phyloP scores from a whole-genome alignment of 2,113 vertebrate species.

The Trogon surrucura region DNA sequence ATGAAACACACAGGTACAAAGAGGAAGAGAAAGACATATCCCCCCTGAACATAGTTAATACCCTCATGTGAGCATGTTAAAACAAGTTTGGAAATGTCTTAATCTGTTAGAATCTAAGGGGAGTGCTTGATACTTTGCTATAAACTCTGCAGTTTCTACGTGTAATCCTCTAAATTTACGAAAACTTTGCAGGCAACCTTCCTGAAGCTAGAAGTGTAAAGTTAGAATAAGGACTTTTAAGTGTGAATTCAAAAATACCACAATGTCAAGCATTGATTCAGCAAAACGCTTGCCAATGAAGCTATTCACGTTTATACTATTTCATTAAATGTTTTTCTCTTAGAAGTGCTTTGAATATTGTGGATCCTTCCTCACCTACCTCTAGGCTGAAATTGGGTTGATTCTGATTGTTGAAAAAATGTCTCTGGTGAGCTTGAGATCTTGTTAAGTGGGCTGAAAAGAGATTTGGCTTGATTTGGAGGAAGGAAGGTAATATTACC shows the following conservation, averaged over 20 bases:
- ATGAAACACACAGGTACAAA: background rate
- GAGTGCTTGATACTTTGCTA: background rate
- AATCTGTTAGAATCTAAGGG: background rate
- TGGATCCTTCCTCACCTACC: background rate
- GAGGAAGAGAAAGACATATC: background rate
- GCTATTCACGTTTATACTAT: background rate
- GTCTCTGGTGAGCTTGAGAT: background rate
- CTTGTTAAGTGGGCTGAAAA: background rate
- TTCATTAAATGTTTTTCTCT: background rate
- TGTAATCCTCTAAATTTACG: background rate
- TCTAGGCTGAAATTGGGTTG: background rate
- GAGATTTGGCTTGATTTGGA: background rate
- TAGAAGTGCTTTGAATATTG: background rate
- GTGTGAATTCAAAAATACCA: background rate
- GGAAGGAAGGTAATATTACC: background rate
- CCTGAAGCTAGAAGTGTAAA: background rate
- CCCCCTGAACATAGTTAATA: accelerated
- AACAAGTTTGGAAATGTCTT: background rate
- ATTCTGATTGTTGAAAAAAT: background rate
- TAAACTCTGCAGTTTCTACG: background rate
- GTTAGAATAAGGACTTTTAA: background rate
- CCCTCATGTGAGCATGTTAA: background rate
- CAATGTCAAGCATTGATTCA: background rate
- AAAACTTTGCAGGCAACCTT: background rate
- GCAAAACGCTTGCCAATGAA: background rate